Evolutionary conservation across 2,888 invertebrate species (phyloP), one percentile per base, ranked within the genome.

Genomic region (Baronia brevicornis): DNA sequence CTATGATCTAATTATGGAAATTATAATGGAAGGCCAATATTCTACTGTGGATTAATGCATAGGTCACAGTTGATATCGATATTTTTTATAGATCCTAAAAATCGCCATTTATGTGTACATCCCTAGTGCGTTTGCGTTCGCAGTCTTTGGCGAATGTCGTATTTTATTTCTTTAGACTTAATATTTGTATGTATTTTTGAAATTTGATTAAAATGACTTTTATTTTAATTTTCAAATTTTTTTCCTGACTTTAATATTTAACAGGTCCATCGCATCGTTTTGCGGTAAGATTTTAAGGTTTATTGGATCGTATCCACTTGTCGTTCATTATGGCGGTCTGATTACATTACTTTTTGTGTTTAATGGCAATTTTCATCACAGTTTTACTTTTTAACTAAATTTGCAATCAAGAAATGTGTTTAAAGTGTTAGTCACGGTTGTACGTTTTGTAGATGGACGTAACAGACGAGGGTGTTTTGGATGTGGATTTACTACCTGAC

Each of bases 401-500:
- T 12, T 23, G 22, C 29, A 31, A 6, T 13, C 26, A 20, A 21
- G 6, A 15, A 6, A 9, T 5, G 24, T 26, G 20, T 15, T 37
- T 38, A 48, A 15, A 26, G 35, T 29, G 35, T 21, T 8, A 7
- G 6, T 18, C 19, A 23, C 6, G 5, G 21, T 28, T 15, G 8
- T 5, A 18, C 22, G 10, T 48, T 35, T 69, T 74, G 46, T 70
- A 84, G 84, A 84, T 84, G 84, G 84, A 84, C 71, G 73, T 74
- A 51, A 63, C 69, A 46, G 86, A 85, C 53, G 86, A 85, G 46
- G 74, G 63, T 50, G 75, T 79, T 43, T 65, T 86, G 67, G 89
- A 91, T 66, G 89, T 91, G 84, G 92, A 92, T 72, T 85, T 91
- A 55, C 87, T 91, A 54, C 90, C 89, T 51, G 90, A 89, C 46